These are phyloP conservation scores for Parnassius glacialis DNA, from an alignment of 2,888 invertebrate genomes.

Conservation along the genomic window DNA sequence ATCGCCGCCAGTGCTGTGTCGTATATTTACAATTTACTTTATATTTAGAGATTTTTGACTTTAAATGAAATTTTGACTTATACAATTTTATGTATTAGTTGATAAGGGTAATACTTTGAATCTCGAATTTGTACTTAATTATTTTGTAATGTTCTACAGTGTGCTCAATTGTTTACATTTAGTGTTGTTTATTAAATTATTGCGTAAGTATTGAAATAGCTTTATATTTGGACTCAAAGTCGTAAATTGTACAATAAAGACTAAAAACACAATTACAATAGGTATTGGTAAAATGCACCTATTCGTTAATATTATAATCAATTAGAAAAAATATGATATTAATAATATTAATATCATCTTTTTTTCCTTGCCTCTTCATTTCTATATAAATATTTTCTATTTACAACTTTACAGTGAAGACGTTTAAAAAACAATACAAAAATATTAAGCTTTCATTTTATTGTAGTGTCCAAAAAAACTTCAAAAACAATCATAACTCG, in stretches of 20 bases:
- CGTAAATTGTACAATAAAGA: background rate
- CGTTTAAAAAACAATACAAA: too few species aligned
- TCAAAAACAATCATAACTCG: too few species aligned
- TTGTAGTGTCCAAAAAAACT: too few species aligned
- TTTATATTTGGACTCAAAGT: background rate
- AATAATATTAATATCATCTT: too few species aligned
- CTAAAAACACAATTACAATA: too few species aligned
- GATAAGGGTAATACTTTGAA: conserved; percentile 38
- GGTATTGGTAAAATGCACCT: too few species aligned
- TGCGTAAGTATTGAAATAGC: background rate
- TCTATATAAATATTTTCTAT: too few species aligned
- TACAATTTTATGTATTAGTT: conserved; percentile 15
- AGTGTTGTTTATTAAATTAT: conserved; percentile 3
- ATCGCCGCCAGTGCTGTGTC: background rate
- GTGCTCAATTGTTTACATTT: conserved; percentile 2
- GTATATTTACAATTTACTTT: conserved; percentile 4
- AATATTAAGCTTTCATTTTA: too few species aligned
- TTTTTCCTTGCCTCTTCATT: too few species aligned
- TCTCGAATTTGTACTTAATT: conserved; percentile 63
- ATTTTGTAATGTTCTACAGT: conserved; percentile 3
- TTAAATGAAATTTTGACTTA: conserved; percentile 16
- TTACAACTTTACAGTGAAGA: too few species aligned
- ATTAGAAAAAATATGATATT: too few species aligned
- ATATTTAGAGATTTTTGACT: conserved; percentile 4
- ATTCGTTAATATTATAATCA: too few species aligned